phyloP scores from a whole-genome alignment of 2,888 invertebrate species.

The Oxystoma pomonae region DNA sequence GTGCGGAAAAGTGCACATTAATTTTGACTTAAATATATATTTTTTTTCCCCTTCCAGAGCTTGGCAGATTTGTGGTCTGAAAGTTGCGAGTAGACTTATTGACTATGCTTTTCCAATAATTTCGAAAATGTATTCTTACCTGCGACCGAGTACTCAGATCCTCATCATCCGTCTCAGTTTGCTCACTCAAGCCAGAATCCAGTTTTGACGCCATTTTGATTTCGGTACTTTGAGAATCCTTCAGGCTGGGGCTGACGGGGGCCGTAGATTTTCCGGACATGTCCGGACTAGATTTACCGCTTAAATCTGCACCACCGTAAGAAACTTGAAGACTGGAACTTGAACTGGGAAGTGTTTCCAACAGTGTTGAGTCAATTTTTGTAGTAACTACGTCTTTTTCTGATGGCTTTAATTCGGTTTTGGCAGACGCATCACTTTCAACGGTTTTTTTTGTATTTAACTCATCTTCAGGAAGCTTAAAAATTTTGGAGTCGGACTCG shows the following conservation, averaged over 20 bases:
- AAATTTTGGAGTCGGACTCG: conserved; percentile 22
- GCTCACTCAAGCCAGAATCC: conserved; percentile 39
- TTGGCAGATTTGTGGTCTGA: too few relatives aligned
- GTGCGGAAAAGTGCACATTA: too few relatives aligned
- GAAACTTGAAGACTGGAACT: conserved; percentile 1
- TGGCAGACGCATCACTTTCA: too few relatives aligned
- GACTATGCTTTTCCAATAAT: too few relatives aligned
- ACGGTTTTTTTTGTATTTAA: neutral
- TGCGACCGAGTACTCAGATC: conserved; percentile 68
- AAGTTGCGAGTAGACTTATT: too few relatives aligned
- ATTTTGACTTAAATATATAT: too few relatives aligned
- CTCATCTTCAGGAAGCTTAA: neutral
- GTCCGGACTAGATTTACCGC: conserved; percentile 43
- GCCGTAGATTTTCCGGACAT: conserved; percentile 53
- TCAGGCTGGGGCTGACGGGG: conserved; percentile 58
- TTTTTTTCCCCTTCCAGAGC: too few relatives aligned
- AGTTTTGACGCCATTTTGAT: conserved; percentile 54
- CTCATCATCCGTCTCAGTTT: conserved; percentile 55
- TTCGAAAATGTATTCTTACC: too few relatives aligned
- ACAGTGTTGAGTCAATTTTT: neutral
- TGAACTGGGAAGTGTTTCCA: neutral
- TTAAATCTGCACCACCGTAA: conserved; percentile 22
- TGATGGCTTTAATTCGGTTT: conserved; percentile 7
- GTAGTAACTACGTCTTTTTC: neutral
- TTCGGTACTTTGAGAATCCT: conserved; percentile 29